Evolutionary conservation across 2,113 vertebrate genomes (phyloP), one percentile per base, ranked within the genome.

Genomic region (Prionailurus bengalensis): DNA sequence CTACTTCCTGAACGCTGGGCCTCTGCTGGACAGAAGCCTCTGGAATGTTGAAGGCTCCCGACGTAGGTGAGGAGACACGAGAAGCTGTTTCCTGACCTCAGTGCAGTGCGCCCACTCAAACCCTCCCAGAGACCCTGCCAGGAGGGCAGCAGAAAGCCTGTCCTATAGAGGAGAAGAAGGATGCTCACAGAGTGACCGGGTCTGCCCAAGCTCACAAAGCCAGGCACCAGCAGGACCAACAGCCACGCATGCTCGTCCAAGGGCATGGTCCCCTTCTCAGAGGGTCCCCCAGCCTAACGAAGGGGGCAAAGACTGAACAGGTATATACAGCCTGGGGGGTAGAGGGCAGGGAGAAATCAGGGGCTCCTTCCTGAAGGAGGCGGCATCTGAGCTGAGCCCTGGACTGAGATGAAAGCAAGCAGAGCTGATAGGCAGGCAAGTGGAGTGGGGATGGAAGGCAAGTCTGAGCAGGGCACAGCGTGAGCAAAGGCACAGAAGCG

Each of bases 331-430:
- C 12, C 27, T 2, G 14, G 19, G 13, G 16, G 4, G 8, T 89
- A 66, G 65, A 93, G 73, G 71, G 16, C 33, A 12, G 14, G 68
- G 74, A 84, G 71, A 82, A 66, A 42, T 73, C 87, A 42, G n/a
- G 61, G 51, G 4, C 7, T 53, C 31, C 79, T 55, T 63, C 91
- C 96, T 89, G 79, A 16, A 94, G 71, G 93, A 92, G 66, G 90
- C 0, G 1, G 91, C 82, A 48, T 61, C 68, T 9, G 51, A 76
- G 23, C 23, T 15, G 23, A 76, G 66, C 79, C 14, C 58, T 1
- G 39, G 58, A 3, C 58, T 61, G 21, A 23, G 58, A 61, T 23
- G 61, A 51, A 80, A 86, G 31, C 23, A 3, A 81, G n/a, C 70
- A n/a, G 82, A 81, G 31, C 29, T 14, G 61, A 68, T 1, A n/a